Base-by-base conservation (phyloP, 30 jellyfish, hydroid and myxozoan species). In the Mastigias papua region DNA sequence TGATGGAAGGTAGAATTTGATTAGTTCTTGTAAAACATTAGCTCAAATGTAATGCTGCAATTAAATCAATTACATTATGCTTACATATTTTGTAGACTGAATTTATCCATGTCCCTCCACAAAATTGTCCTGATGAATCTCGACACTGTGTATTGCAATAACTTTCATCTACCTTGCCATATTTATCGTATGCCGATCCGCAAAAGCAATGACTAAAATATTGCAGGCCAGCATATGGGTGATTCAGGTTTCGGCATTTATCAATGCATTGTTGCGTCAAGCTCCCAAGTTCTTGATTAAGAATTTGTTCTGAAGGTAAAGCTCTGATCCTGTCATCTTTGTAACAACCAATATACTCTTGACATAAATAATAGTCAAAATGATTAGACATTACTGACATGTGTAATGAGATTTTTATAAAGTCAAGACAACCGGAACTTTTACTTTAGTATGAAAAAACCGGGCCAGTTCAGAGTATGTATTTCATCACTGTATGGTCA, bases 181-280 rank as follows among this genome's bases (percentile, higher is more conserved):
- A 49, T 21, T 3, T 46, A 27, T 49, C 49, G 17, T 49, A 75
- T 2, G 58, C 28, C 13, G 73, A 6, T 0, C 86, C 86, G 32
- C 86, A 75, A 15, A 48, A 75, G 9, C 86, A 49, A 2, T 75
- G 75, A 26, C 1, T 13, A 25, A 28, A 42, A 17, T 8, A 48
- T 37, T 75, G 86, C 50, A 75, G 32, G 25, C 86, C 86, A 2
- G 86, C 86, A 49, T 75, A 75, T 49, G 86, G 86, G 21, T 75
- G 57, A 13, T 25, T 58, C 16, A 10, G 25, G 22, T 31, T 35
- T 5, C 25, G 13, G 19, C 86, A 75, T 42, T 46, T 27, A 32
- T 48, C 32, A 27, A 75, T 75, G 48, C 86, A 75, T 29, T 50
- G 68, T 17, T 51, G 25, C 2, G 27, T 51, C 2, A 21, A 51